phyloP scores from a whole-genome alignment of 2,888 invertebrate species.

The Drosophila mayaguana region DNA sequence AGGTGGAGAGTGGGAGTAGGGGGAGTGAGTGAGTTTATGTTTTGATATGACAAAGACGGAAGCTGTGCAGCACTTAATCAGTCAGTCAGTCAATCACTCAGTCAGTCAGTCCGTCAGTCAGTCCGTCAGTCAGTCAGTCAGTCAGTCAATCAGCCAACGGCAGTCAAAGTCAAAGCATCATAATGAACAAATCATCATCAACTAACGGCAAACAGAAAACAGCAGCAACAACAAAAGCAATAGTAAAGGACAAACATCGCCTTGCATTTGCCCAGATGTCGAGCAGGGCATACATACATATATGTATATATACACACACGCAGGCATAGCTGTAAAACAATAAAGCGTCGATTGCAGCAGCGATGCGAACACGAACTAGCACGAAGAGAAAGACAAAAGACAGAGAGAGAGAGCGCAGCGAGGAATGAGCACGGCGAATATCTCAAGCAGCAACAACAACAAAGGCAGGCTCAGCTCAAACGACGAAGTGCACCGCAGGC shows the following conservation, averaged over 20 bases:
- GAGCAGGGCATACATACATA: not conserved
- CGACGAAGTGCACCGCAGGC: slow-evolving; percentile 24
- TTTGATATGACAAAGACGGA: slow-evolving; percentile 31
- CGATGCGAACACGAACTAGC: slow-evolving; percentile 5
- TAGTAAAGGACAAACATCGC: slow-evolving; percentile 10
- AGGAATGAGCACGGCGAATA: slow-evolving; percentile 28
- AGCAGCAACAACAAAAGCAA: slow-evolving; percentile 35
- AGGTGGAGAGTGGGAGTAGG: not conserved
- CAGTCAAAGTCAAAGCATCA: slow-evolving; percentile 37
- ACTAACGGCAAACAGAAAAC: slow-evolving; percentile 30
- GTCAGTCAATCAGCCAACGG: slow-evolving; percentile 26
- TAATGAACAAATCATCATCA: slow-evolving; percentile 51
- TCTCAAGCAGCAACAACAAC: slow-evolving; percentile 47
- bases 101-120: slow-evolving; percentile 28
- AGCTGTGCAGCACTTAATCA: slow-evolving; percentile 32
- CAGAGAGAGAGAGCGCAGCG: not conserved
- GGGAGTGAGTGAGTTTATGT: not conserved
- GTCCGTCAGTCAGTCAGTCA: slow-evolving; percentile 36
- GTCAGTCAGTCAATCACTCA: slow-evolving; percentile 37
- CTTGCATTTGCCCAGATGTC: slow-evolving; percentile 10
- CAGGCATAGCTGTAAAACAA: slow-evolving; percentile 7
- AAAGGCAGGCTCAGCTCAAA: slow-evolving; percentile 28
- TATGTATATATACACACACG: not conserved
- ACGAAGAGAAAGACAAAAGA: not conserved
- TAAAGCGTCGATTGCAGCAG: slow-evolving; percentile 6